Base-by-base conservation (phyloP, 2,113 vertebrate species). In the Aptenodytes forsteri region DNA sequence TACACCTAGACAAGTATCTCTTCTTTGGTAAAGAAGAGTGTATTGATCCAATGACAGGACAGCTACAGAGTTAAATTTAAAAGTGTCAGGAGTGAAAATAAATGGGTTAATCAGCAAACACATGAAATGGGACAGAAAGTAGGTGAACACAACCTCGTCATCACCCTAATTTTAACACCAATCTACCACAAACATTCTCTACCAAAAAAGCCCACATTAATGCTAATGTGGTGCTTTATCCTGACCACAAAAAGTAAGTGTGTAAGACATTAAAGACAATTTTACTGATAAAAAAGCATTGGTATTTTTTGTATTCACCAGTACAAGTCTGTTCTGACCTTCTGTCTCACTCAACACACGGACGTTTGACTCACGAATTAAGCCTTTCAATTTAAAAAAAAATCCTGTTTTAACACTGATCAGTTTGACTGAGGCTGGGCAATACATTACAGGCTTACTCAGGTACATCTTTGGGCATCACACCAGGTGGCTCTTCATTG, bases 201-300 rank as follows among this genome's bases (percentile, higher is more conserved):
- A 18, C 21, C n/a, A 30, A 5, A 69, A 76, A 34, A 42, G 2
- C 17, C 13, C 7, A 16, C 7, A 32, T 42, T n/a, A 47, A 66
- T 44, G 5, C 2, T 42, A 27, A 34, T 9, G 12, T 23, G 15
- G 5, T 65, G 23, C 7, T 83, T 86, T 44, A 38, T n/a, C 13
- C 36, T 71, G n/a, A 40, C 3, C 2, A 0, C 7, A 36, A 59
- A 78, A 76, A 34, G 7, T 44, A 75, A 27, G 6, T 0, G 0
- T 46, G 3, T 46, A 30, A 59, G 58, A 69, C 5, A 3, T 38
- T 34, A 77, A 64, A 36, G 26, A 58, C 36, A 79, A 67, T 42
- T 94, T 67, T 67, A 55, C 13, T 50, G 19, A 50, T n/a, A 46
- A 73, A 73, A 80, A 69, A 64, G 3, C 7, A 47, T 49, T 1